Evolutionary conservation across 2,797 vertebrate species (phyloP).

Genomic region (Antennarius maculatus): DNA sequence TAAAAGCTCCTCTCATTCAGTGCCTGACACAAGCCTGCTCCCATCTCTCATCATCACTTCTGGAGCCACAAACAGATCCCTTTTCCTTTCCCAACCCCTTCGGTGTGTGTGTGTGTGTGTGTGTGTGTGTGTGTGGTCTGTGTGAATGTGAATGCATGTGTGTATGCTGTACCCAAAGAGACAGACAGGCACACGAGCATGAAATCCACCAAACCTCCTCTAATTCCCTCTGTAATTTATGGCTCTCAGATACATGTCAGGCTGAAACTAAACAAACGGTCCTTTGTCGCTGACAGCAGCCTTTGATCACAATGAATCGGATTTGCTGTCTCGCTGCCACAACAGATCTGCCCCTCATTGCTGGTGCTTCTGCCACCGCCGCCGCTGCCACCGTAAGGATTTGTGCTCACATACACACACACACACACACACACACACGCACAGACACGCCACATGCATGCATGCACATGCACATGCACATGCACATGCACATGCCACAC

Average conservation of each 20-base stretch:
- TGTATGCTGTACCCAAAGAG: slow-evolving; percentile 36
- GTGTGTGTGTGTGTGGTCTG: slow-evolving; percentile 52
- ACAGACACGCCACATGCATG: no score
- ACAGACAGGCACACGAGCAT: slow-evolving; percentile 73
- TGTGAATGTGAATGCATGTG: slow-evolving; percentile 19
- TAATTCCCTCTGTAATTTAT: slow-evolving; percentile 78
- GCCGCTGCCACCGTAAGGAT: slow-evolving; percentile 6
- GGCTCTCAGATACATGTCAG: slow-evolving; percentile 76
- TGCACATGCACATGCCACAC: no score
- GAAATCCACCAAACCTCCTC: slow-evolving; percentile 77
- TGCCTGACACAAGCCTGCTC: slow-evolving; percentile 57
- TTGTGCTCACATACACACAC: slow-evolving; percentile 27
- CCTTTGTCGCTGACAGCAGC: slow-evolving; percentile 76
- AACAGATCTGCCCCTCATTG: slow-evolving; percentile 57
- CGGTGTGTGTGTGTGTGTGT: slow-evolving; percentile 6
- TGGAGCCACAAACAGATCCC: slow-evolving; percentile 43
- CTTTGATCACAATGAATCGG: slow-evolving; percentile 79
- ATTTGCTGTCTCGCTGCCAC: slow-evolving; percentile 65
- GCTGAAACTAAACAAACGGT: slow-evolving; percentile 77
- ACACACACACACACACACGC: no score
- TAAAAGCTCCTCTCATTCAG: slow-evolving; percentile 42
- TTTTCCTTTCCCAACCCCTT: slow-evolving; percentile 30
- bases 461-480: neutral
- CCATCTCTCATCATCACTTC: slow-evolving; percentile 55
- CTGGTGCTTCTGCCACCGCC: slow-evolving; percentile 13